Percentiles rank a stretch among this genome's conserved stretches.
These are phyloP conservation scores for Oegoconia quadripuncta DNA, from an alignment of 2,888 invertebrate genomes.

Conservation along the genomic window DNA sequence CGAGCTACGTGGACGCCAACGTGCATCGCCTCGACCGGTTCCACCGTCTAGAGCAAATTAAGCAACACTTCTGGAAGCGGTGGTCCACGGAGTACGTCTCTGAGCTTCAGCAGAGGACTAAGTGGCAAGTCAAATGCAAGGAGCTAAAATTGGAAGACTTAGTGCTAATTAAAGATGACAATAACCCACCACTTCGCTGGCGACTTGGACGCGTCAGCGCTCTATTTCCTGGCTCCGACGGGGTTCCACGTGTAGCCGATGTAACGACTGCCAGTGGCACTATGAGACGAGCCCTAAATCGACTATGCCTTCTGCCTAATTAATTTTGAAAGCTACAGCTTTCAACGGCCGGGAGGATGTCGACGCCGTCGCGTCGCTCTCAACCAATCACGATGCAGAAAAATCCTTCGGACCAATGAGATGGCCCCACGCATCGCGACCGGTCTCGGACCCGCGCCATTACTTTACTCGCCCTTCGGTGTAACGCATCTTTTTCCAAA, in stretches of 20 bases:
- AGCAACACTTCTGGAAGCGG: constrained; percentile 18
- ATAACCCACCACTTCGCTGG: constrained; percentile 17
- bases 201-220: constrained; percentile 15
- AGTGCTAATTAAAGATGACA: constrained; percentile 10
- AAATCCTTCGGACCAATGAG: too few species aligned
- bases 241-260: constrained; percentile 14
- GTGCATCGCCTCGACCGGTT: constrained; percentile 9
- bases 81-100: constrained; percentile 14
- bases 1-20: not conserved
- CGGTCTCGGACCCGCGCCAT: too few species aligned
- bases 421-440: too few species aligned
- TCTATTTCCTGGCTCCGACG: constrained; percentile 15
- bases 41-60: too few species aligned
- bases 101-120: constrained; percentile 15
- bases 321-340: not conserved
- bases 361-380: too few species aligned
- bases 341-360: not conserved
- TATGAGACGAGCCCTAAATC: constrained; percentile 7
- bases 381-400: too few species aligned
- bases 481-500: too few species aligned
- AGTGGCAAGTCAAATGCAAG: constrained; percentile 9
- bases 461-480: too few species aligned
- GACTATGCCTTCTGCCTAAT: not conserved
- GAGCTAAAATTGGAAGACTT: constrained; percentile 1
- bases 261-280: constrained; percentile 9